phyloP scores from a whole-genome alignment of 2,888 invertebrate genomes.

The Drosophila mimica region DNA sequence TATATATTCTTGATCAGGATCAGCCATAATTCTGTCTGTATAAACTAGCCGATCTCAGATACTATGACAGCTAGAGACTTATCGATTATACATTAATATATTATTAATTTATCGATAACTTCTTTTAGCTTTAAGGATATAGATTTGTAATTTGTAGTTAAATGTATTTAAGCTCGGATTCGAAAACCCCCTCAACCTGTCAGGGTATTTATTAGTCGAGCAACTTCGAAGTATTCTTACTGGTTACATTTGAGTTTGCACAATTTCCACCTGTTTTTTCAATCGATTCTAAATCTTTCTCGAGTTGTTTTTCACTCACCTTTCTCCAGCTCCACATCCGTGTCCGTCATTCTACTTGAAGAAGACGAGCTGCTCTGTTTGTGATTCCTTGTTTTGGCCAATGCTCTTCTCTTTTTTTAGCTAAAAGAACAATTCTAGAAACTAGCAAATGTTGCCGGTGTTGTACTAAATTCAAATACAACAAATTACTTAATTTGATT shows the following conservation, averaged over 20 bases:
- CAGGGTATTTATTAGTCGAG: neutral
- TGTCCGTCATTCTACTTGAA: conserved; percentile 30
- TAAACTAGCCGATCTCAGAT: neutral
- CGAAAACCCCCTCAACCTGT: neutral
- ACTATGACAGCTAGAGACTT: neutral
- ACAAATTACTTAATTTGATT: neutral
- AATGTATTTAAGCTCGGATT: neutral
- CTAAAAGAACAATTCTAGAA: neutral
- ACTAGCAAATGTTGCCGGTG: neutral
- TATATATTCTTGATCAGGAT: neutral
- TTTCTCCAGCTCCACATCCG: conserved; percentile 43
- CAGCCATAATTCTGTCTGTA: neutral
- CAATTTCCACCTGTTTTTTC: neutral
- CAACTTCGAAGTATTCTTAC: fast-evolving
- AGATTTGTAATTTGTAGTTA: too few species aligned
- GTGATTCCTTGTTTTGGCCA: neutral
- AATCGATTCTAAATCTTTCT: neutral
- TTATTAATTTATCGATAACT: neutral
- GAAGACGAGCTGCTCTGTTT: neutral
- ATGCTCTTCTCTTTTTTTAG: neutral
- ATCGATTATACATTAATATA: neutral
- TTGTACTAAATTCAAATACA: conserved; percentile 6
- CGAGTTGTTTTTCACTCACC: conserved; percentile 24
- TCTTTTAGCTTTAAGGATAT: too few species aligned
- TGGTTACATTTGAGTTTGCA: neutral